Base-by-base conservation (phyloP, 2,888 invertebrate species). In the Lacanobia wlatinum region DNA sequence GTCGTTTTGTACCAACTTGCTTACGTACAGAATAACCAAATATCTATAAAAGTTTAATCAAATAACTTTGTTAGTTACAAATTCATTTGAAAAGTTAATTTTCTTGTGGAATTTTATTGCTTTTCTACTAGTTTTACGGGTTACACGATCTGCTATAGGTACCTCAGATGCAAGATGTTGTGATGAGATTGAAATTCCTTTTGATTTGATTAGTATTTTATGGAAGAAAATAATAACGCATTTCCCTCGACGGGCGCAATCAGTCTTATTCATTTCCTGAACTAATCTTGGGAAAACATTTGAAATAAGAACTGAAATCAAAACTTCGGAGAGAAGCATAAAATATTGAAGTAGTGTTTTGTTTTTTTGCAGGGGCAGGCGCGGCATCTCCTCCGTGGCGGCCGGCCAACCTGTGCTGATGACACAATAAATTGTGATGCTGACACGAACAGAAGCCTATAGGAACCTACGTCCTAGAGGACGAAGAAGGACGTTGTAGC, bases 391-490 rank as follows among this genome's bases (percentile, higher is more conserved):
- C 92, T 78, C 73, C 84, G 77, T 85, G 93, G 92, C 93, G 93
- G 91, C 91, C 90, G 87, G 92, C 90, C 92, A 91, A 89, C 90
- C 90, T 83, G 87, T 90, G 91, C 92, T 90, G 94, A 95, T 95
- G 95, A 94, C 91, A 92, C 88, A 95, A 94, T 96, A 95, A 95
- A 93, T 94, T 96, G 96, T 96, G 94, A 96, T 96, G 96, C 96
- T 95, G 93, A 88, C 94, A 92, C 93, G 92, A 88, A 94, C 93
- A 93, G 93, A 91, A 89, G 90, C 92, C 88, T 95, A 94, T 93
- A 95, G 96, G 92, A 96, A 95, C 92, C 90, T 96, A 92, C 96
- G 96, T 95, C 96, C 96, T 92, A 93, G 96, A 95, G 96, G 96
- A 91, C 96, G 96, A 88, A 94, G 96, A 94, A 94, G 95, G 95